Evolutionary conservation across 2,113 vertebrate species (phyloP), one percentile per base, ranked within the genome.

Genomic region (Lepidothrix coronata): DNA sequence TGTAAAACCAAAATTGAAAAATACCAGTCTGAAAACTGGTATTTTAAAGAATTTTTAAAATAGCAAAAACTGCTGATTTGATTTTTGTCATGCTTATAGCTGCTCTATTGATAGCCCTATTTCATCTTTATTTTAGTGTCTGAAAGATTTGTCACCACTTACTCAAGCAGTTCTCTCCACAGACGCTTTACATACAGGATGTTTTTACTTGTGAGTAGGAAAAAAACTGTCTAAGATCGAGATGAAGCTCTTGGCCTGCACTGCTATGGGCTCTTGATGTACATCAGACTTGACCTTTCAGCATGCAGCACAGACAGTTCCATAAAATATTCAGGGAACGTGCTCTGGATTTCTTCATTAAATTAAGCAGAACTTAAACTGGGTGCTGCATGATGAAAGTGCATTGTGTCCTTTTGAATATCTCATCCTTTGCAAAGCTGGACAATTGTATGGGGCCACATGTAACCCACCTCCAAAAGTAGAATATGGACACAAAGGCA

Each of bases 21-120:
- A 35, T 41, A 35, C 30, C 17, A 4, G 17, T 51, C 49, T 73
- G 74, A 82, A 88, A 82, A 54, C 33, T 75, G 61, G 8, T 52
- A 25, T 91, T 96, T 85, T 55, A 59, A 87, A 35, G 37, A 89
- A 57, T 91, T 70, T 85, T 86, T 67, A 57, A 86, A 93, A 75
- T 11, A 57, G 57, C 30, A 93, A 84, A 91, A 89, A 5, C 41
- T 73, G 70, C 73, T 79, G 63, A 91, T 93, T 68, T 0, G 2
- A 39, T 73, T 72, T 58, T 88, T 89, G 54, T 72, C 62, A 33
- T 68, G 37, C 73, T 76, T 91, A 33, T 65, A 82, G 28, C 73
- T 68, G 62, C 62, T 78, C 73, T 71, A 5, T 49, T 75, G 87
- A 79, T 76, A 59, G 37, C 24, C 23, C 11, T 81, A n/a, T 78